Base-by-base conservation (phyloP, 1,140 invertebrate genomes). In the Lordiphosa stackelbergi region DNA sequence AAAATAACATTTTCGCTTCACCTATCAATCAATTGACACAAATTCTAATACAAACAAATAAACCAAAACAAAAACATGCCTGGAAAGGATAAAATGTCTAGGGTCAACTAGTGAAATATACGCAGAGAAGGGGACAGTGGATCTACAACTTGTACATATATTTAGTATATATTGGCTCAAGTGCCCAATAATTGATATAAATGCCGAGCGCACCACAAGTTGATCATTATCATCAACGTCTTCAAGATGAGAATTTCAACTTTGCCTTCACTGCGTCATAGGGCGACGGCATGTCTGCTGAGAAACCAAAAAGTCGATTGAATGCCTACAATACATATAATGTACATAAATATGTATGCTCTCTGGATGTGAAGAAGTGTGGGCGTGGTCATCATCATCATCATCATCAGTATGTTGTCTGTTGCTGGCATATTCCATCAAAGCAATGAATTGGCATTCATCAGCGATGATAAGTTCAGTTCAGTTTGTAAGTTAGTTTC, bases 21-120 rank as follows among this genome's bases (percentile, higher is more conserved):
- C 38, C 61, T 46, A 64, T 54, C 60, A 64, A 47, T 40, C 42
- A 38, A 45, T 2, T 49, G 38, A 31, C 11, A 37, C 3, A 4
- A 48, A 65, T 28, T 28, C 24, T 28, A 28, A 34, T 42, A 22
- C 19, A 31, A 34, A 64, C 22, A 61, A 49, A 64, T 41, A 1
- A 12, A 28, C 8, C 10, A 22, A 28, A 28, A 40, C 40, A 34
- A 56, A 47, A 46, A 42, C 22, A 22, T 5, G 28, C 11, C 2
- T 28, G 24, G 10, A 56, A 53, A 54, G 56, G 34, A 63, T 52
- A 52, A 35, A 49, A 35, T 11, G 34, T 46, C 11, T 11, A 46
- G 19, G 24, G 40, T 42, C 40, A 42, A 42, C 13, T 42, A 7
- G 34, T 19, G 3, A 19, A 19, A 19, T 19, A 19, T 19, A 19